Evolutionary conservation across 1,140 invertebrate species (phyloP), one percentile per base, ranked within the genome.

Genomic region (Lepidurus packardi): DNA sequence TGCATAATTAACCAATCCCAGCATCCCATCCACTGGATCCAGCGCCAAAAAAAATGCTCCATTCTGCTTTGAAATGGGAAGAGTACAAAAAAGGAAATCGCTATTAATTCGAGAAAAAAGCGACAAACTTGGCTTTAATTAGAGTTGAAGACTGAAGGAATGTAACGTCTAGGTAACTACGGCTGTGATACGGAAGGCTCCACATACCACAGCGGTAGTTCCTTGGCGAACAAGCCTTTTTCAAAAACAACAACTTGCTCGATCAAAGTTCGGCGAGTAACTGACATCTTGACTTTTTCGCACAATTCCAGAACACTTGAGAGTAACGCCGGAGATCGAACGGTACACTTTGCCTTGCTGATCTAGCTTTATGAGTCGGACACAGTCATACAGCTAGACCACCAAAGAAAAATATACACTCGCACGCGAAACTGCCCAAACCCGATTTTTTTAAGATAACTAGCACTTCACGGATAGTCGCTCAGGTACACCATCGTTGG

Each of bases 351-450:
- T 85, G 84, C 87, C 85, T 86, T 87, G 86, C 84, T 89, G 85
- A 87, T 87, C 86, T 88, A 89, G 89, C 89, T 90, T 90, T 89
- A 90, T 89, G 88, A 86, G 82, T 78, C 80, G 81, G 82, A 75
- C 81, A 81, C 81, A 81, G 80, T 81, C 88, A 89, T 88, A 89
- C 83, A 89, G 86, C 83, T 87, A 89, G 86, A 87, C 86, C 87
- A 89, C 88, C 88, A 89, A 89, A 89, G 88, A 86, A 85, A 85
- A 86, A 83, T 78, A 82, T 81, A 78, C 77, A 34, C 78, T 78
- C 53, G 53, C 43, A 25, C 25, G 16, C 41, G 34, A 34, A 34
- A 34, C 34, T 34, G 34, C 34, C 34, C 34, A 34, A 34, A 34
- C 34, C 34, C 34, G 34, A 34, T 75, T 21, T 21, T 21, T 41